These are phyloP conservation scores for Peromyscus eremicus DNA, from an alignment of 2,797 vertebrate species.

Conservation along the genomic window DNA sequence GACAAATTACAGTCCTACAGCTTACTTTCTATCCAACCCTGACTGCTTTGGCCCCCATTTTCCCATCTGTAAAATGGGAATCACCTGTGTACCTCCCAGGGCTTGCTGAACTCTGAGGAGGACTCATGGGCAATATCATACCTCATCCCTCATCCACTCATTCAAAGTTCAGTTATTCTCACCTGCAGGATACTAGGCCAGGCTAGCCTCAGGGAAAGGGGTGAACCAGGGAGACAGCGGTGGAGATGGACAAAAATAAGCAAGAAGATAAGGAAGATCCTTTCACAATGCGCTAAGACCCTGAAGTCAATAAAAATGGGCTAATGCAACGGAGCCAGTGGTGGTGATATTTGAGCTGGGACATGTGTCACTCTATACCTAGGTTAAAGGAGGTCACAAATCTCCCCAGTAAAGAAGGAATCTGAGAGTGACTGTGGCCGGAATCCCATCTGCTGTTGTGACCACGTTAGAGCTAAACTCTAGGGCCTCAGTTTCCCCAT, in stretches of 20 bases:
- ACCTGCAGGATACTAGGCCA: background rate
- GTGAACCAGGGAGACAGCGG: background rate
- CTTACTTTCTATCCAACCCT: background rate
- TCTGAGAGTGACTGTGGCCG: background rate
- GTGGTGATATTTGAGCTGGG: background rate
- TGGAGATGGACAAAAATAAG: background rate
- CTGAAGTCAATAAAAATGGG: constrained; percentile 12
- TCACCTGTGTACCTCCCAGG: background rate
- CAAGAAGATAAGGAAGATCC: background rate
- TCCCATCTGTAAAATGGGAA: constrained; percentile 18
- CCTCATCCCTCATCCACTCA: background rate
- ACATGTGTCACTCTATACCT: background rate
- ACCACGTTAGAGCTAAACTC: background rate
- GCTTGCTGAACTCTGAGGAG: background rate
- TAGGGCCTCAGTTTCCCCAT: constrained; percentile 27
- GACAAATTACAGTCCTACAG: background rate
- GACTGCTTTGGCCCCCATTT: background rate
- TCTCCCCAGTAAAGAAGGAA: background rate
- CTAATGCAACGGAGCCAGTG: background rate
- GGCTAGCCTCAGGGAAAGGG: background rate
- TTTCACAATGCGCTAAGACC: constrained; percentile 1
- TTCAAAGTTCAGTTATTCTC: background rate
- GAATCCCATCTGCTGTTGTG: background rate
- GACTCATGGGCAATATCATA: background rate
- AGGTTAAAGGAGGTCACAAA: constrained; percentile 48